These are phyloP conservation scores for Bombus superbus DNA, from an alignment of 1,140 invertebrate species.

Conservation along the genomic window DNA sequence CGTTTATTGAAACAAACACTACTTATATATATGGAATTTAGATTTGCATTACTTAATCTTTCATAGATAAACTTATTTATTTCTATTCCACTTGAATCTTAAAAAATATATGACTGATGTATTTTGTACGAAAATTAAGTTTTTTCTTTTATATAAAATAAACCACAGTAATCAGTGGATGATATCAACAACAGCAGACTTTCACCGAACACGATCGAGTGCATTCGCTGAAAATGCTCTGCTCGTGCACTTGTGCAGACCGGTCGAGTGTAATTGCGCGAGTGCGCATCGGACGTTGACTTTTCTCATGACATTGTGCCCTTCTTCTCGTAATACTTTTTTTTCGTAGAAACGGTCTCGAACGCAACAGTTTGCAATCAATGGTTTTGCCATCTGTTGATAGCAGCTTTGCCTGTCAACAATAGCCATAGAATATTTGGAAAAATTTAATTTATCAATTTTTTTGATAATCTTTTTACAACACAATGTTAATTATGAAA, in stretches of 20 bases:
- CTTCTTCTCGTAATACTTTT: not conserved
- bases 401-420: not conserved
- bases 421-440: not conserved
- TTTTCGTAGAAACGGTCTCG: not conserved
- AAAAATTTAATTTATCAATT: not conserved
- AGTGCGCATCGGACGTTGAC: conserved; percentile 42
- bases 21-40: not conserved
- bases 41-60: not conserved
- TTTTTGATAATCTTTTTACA: not conserved
- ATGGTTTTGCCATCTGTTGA: not conserved
- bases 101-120: too few relatives aligned
- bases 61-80: not conserved
- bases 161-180: not conserved
- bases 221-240: conserved; percentile 43
- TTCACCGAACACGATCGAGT: conserved; percentile 72
- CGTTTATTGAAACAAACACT: not conserved
- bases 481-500: too few relatives aligned
- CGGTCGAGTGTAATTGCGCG: conserved; percentile 43
- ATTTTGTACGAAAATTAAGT: too few relatives aligned
- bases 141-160: not conserved
- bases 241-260: conserved; percentile 25
- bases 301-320: conserved; percentile 38
- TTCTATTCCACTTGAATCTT: not conserved
- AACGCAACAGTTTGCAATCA: not conserved
- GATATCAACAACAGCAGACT: conserved; percentile 55